Base-by-base conservation (phyloP, 2,113 vertebrate genomes). In the Nematolebias whitei region DNA sequence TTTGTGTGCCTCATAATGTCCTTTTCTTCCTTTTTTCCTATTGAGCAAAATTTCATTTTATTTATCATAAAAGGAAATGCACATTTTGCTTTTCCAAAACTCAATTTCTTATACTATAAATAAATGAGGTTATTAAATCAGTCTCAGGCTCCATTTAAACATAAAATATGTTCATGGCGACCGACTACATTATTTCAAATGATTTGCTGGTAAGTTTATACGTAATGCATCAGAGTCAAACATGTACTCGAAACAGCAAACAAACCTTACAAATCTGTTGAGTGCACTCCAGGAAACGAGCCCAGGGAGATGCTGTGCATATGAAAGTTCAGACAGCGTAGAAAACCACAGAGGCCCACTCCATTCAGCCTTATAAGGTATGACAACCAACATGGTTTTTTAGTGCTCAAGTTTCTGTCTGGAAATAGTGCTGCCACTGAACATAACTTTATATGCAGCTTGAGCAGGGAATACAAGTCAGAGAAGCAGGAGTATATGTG, bases 221-320 rank as follows among this genome's bases (percentile, higher is more conserved):
- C 44, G 52, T 48, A 39, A 24, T 49, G 6, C 45, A 59, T 55
- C 66, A 14, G 20, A 68, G 22, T 71, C 55, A 51, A 72, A 53
- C 18, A 39, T 52, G 45, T 26, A 60, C 32, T 62, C 13, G 9
- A 41, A 71, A 82, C 76, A 70, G n/a, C 57, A 78, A 76, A 74
- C 45, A 69, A 74, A 66, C 61, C 68, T 71, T 12, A 64, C 3
- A 67, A 49, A 80, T 59, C 9, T 41, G 43, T 69, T 71, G 22
- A 66, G 51, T 59, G 53, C 63, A 74, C 62, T 81, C 40, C 50
- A 58, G 26, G 48, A 74, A 85, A 78, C 52, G 15, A 78, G 56
- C 58, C 35, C 19, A 41, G 77, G 63, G 59, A 83, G 19, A 26
- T 68, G 44, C 40, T 83, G 47, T 63, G 64, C 58, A 78, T 71